These are phyloP conservation scores for Idaea straminata DNA, from an alignment of 2,888 invertebrate species.

Conservation along the genomic window DNA sequence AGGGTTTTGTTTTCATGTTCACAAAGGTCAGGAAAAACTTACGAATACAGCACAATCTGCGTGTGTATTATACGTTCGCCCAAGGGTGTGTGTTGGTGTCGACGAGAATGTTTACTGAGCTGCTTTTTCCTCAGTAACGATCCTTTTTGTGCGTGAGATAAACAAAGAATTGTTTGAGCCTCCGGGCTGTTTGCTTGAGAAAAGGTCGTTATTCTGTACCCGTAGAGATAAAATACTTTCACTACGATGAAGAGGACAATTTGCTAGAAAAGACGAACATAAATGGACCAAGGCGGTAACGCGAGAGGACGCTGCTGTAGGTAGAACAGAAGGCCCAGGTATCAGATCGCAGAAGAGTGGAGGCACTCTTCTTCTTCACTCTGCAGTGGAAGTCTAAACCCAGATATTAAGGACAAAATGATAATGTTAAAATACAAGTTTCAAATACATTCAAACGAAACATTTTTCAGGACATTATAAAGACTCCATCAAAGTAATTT, in stretches of 20 bases:
- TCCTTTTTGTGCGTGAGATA: conserved; percentile 1
- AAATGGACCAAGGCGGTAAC: too few relatives aligned
- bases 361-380: too few relatives aligned
- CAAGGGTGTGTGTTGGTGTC: background rate
- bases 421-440: too few relatives aligned
- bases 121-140: background rate
- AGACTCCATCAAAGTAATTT: too few relatives aligned
- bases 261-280: background rate
- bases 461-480: too few relatives aligned
- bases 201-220: background rate
- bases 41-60: background rate
- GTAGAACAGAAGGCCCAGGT: too few relatives aligned
- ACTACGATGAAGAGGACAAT: background rate
- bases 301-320: too few relatives aligned
- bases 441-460: too few relatives aligned
- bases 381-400: too few relatives aligned
- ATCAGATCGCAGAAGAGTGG: too few relatives aligned
- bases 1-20: too few relatives aligned
- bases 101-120: background rate
- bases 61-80: background rate
- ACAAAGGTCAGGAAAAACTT: background rate
- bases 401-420: too few relatives aligned
- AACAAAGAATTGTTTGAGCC: background rate
- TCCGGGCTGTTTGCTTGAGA: background rate
- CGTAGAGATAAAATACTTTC: background rate